A percentile compares a stretch with the other conserved stretches of the same genome.
phyloP scores from a whole-genome alignment of 1,140 invertebrate species.

The Ctenoplectra terminalis region DNA sequence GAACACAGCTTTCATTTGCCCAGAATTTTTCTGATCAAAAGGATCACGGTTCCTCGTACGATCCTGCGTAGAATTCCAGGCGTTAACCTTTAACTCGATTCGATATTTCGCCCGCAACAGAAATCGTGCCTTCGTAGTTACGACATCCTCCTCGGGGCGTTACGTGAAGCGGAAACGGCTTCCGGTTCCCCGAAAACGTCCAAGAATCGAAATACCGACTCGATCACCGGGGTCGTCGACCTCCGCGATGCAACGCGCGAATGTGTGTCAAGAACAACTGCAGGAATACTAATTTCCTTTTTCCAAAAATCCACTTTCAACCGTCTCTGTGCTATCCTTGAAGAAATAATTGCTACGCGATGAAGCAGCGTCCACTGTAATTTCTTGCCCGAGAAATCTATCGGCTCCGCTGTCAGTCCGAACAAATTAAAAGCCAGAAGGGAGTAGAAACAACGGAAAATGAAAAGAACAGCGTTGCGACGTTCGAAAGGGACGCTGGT shows the following conservation, averaged over 20 bases:
- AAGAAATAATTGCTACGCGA: too few relatives aligned
- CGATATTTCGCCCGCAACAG: constrained; percentile 3
- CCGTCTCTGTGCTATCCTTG: too few relatives aligned
- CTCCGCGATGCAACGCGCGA: background rate
- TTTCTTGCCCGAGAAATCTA: too few relatives aligned
- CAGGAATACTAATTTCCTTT: too few relatives aligned
- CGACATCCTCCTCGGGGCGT: constrained; percentile 37
- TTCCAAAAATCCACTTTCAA: too few relatives aligned
- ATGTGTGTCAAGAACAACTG: background rate
- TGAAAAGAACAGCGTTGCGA: background rate
- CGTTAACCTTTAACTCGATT: constrained; percentile 37
- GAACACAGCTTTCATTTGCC: background rate
- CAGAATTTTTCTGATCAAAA: background rate
- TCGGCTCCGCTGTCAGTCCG: too few relatives aligned
- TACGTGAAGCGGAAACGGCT: constrained; percentile 44
- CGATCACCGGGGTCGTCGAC: constrained; percentile 4
- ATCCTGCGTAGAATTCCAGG: constrained; percentile 20
- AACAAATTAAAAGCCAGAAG: too few relatives aligned
- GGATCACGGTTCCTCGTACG: background rate
- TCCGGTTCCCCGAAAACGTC: constrained; percentile 47
- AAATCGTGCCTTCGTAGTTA: constrained; percentile 34
- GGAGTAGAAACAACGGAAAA: too few relatives aligned
- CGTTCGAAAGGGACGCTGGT: constrained; percentile 32
- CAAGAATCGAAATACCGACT: too few relatives aligned
- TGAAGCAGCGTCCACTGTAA: too few relatives aligned